Conservation (phyloP, 2,888 invertebrate genomes). For the Icerya purchasi region DNA sequence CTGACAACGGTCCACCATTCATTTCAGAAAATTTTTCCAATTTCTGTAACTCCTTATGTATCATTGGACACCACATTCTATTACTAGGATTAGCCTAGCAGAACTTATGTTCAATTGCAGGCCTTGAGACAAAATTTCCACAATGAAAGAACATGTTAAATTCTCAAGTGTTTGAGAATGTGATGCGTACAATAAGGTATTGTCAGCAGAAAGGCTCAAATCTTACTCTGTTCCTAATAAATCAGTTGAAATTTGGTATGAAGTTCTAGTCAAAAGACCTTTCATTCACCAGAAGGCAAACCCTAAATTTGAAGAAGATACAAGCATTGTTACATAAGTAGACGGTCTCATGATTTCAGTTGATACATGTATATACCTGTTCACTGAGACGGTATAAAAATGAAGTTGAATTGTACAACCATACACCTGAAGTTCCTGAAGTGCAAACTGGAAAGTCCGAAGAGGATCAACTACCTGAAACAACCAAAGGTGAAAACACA, state of each 20-base stretch:
- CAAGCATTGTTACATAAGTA: not conserved
- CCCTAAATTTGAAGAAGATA: no score
- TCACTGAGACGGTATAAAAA: no score
- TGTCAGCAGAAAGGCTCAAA: not conserved
- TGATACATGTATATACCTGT: no score
- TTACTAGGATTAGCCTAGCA: not conserved
- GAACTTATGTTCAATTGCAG: not conserved
- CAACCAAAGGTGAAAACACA: no score
- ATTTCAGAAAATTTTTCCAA: not conserved
- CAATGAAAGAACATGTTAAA: not conserved
- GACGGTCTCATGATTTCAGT: slow-evolving; percentile 2
- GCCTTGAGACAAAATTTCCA: not conserved
- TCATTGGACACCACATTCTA: not conserved
- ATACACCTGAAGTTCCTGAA: no score
- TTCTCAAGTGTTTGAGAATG: not conserved
- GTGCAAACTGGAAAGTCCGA: no score
- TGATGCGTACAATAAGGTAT: not conserved
- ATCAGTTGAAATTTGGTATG: not conserved
- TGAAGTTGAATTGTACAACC: no score
- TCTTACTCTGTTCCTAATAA: not conserved
- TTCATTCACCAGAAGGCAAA: not conserved
- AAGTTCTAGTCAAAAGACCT: not conserved
- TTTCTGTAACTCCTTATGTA: slow-evolving; percentile 3
- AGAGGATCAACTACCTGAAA: no score
- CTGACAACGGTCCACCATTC: slow-evolving; percentile 6